Conservation (phyloP, 2,797 vertebrate species). For the Huso huso region DNA sequence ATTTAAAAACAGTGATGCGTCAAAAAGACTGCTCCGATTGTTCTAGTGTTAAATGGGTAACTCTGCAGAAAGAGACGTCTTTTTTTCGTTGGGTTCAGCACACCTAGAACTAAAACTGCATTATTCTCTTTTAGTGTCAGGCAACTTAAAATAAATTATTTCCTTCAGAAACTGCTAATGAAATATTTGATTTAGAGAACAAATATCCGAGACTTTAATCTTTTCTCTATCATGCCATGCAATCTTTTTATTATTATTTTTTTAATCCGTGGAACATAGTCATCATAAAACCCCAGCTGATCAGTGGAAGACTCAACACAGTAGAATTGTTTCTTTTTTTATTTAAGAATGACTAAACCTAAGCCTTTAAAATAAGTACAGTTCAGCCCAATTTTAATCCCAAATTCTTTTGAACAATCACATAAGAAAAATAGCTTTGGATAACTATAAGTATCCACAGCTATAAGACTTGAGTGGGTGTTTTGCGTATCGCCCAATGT, state of each 20-base stretch:
- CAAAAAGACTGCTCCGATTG: no score
- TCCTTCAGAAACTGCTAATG: no score
- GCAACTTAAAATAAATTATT: no score
- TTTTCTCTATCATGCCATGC: slow-evolving; percentile 38
- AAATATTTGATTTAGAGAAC: no score
- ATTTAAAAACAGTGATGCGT: no score
- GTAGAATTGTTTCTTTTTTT: no score
- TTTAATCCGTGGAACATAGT: slow-evolving; percentile 38
- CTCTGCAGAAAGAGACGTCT: background rate
- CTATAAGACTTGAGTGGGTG: background rate
- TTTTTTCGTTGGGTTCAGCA: background rate
- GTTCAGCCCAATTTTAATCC: background rate
- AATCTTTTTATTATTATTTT: slow-evolving; percentile 25
- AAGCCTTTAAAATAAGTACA: no score
- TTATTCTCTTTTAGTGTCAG: no score
- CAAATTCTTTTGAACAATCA: background rate
- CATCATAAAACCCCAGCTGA: background rate
- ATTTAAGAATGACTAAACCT: no score
- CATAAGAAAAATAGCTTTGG: background rate
- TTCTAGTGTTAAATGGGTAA: slow-evolving; percentile 12
- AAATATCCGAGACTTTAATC: no score
- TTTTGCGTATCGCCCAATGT: background rate
- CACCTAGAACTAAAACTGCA: background rate
- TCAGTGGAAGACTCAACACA: no score
- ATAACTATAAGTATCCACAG: background rate